Percentiles rank a stretch among this genome's conserved stretches.
Evolutionary conservation across 2,797 vertebrate genomes (phyloP).

Genomic region (Apogon hyalosoma): DNA sequence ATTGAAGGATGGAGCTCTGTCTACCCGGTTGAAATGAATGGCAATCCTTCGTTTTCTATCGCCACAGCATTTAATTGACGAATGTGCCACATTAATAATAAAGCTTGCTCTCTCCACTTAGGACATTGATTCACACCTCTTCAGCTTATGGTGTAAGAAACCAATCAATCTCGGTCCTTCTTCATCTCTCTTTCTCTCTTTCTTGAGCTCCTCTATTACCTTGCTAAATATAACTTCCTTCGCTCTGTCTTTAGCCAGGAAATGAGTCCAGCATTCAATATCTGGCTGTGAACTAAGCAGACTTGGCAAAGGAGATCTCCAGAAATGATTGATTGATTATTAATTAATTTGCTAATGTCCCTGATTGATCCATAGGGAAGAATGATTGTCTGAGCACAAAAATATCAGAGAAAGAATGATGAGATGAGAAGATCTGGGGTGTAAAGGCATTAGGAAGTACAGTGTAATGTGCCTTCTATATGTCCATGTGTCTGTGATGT

Average conservation of each 20-base stretch:
- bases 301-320: constrained; percentile 43
- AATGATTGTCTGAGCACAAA: constrained; percentile 18
- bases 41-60: constrained; percentile 63
- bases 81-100: constrained; percentile 79
- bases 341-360: constrained; percentile 64
- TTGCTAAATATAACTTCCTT: constrained; percentile 81
- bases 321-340: constrained; percentile 73
- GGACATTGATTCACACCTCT: constrained; percentile 81
- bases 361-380: constrained; percentile 56
- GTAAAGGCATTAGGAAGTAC: constrained; percentile 21
- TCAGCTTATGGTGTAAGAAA: constrained; percentile 72
- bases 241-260: constrained; percentile 73
- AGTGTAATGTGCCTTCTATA: constrained; percentile 21
- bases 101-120: constrained; percentile 72
- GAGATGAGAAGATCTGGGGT: background rate
- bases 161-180: constrained; percentile 72
- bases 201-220: constrained; percentile 72
- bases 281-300: constrained; percentile 54
- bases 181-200: constrained; percentile 55
- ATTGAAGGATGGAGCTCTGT: constrained; percentile 45
- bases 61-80: constrained; percentile 70
- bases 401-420: constrained; percentile 12
- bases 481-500: constrained; percentile 31
- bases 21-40: constrained; percentile 39
- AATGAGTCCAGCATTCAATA: constrained; percentile 76